Conservation (phyloP, 2,113 vertebrate species). For the Todiramphus chloris region DNA sequence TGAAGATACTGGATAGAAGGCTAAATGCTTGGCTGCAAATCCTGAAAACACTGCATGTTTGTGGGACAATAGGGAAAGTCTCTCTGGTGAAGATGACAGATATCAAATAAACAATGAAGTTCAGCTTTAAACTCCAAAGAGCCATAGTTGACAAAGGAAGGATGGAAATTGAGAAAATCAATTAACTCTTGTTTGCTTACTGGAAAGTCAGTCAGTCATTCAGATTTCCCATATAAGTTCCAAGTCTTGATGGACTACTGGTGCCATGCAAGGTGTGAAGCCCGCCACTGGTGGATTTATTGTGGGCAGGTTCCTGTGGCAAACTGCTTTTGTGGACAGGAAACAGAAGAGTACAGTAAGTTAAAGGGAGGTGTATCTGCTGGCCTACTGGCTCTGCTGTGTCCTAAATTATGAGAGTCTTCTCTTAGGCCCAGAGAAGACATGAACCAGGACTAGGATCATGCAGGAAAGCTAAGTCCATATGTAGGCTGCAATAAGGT, state of each 20-base stretch:
- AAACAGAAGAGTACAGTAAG: not conserved
- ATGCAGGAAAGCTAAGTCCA: not conserved
- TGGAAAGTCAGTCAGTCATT: not conserved
- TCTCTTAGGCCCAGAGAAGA: not conserved
- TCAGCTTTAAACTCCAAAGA: not conserved
- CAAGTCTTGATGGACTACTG: not conserved
- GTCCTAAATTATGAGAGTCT: not conserved
- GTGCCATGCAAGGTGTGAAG: not conserved
- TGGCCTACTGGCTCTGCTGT: not conserved
- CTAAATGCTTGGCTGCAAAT: not conserved
- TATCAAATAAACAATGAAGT: not conserved
- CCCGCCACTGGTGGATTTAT: not conserved
- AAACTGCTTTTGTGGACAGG: not conserved
- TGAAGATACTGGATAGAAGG: not conserved
- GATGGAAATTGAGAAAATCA: not conserved
- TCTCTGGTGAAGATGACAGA: not conserved
- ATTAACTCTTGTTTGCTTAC: not conserved
- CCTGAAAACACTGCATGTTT: not conserved
- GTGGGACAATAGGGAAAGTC: not conserved
- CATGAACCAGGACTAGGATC: not conserved
- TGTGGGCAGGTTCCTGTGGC: not conserved
- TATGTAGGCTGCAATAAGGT: not conserved
- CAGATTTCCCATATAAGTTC: not conserved
- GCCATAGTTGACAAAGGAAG: not conserved
- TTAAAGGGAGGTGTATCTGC: not conserved